Base-by-base conservation (phyloP, 2,888 invertebrate species). In the Meghimatium bilineatum region DNA sequence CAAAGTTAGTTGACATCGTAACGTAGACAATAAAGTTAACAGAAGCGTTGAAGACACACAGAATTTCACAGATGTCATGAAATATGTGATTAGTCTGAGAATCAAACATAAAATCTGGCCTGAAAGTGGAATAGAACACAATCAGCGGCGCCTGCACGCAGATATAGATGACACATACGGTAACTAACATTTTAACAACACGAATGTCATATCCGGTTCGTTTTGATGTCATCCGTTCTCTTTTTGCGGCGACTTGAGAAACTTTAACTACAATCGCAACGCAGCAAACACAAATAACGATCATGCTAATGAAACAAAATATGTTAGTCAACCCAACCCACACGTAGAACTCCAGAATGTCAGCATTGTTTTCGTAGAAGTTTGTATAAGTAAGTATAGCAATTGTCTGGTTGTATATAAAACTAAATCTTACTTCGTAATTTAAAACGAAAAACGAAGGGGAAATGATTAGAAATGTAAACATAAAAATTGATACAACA, bases 101-200 rank as follows among this genome's bases (percentile, higher is more conserved):
- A 29, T 32, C 10, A 29, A 80, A 69, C 29, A 52, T 80, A 34
- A 71, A 80, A 29, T 80, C 44, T 34, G 80, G 80, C 20, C 29
- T 69, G 34, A 80, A 71, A 14, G 71, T 71, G 0, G 71, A 34
- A 38, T 80, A 80, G 71, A 80, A 56, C 0, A 69, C 32, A 20
- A 80, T 80, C 29, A 34, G n/a, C 0, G 80, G 80, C 12, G 71
- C 32, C n/a, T 69, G 71, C 1, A 80, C 80, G 56, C 80, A 52
- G 0, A 80, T n/a, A n/a, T 80, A 80, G 1, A 80, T 60, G 0
- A 69, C 36, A n/a, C 80, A 80, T 14, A 80, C 56, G 0, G 52
- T 71, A 1, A 80, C 56, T 34, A 80, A 26, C 80, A 80, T 80
- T 32, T 71, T 80, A 0, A 80, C 80, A 29, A 80, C 80, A 34